Conservation (phyloP, 2,113 vertebrate genomes). For the Theristicus caerulescens region DNA sequence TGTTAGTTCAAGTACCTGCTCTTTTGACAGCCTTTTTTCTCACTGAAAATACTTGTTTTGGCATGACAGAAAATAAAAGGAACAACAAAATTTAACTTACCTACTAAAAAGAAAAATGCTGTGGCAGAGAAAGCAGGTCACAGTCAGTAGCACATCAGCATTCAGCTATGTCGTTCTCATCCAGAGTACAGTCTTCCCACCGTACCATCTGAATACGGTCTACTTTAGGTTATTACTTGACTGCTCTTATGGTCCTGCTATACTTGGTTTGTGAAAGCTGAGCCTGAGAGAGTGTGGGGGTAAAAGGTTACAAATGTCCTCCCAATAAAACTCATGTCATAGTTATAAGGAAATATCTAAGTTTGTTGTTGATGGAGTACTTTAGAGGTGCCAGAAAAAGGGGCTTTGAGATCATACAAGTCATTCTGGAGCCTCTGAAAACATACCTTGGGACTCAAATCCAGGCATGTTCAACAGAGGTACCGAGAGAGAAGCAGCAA, state of each 20-base stretch:
- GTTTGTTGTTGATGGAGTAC: not conserved
- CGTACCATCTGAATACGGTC: not conserved
- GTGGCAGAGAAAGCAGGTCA: not conserved
- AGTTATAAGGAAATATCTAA: not conserved
- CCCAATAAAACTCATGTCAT: not conserved
- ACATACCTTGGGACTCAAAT: not conserved
- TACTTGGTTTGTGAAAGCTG: not conserved
- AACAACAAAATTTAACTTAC: not conserved
- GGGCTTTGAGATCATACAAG: not conserved
- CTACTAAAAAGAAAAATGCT: not conserved
- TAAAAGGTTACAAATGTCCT: not conserved
- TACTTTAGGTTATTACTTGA: not conserved
- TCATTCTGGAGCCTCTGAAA: not conserved
- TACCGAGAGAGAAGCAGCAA: not conserved
- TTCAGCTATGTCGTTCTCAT: not conserved
- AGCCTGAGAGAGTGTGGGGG: not conserved
- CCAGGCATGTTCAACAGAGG: not conserved
- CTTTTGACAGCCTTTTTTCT: constrained; percentile 26
- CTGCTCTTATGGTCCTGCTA: not conserved
- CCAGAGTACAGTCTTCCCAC: not conserved
- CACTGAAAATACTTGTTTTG: not conserved
- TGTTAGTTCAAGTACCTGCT: not conserved
- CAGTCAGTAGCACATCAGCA: not conserved
- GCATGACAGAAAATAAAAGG: not conserved
- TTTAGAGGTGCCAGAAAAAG: not conserved